Evolutionary conservation across 2,797 vertebrate species (phyloP).

Genomic region (Meda fulgida): DNA sequence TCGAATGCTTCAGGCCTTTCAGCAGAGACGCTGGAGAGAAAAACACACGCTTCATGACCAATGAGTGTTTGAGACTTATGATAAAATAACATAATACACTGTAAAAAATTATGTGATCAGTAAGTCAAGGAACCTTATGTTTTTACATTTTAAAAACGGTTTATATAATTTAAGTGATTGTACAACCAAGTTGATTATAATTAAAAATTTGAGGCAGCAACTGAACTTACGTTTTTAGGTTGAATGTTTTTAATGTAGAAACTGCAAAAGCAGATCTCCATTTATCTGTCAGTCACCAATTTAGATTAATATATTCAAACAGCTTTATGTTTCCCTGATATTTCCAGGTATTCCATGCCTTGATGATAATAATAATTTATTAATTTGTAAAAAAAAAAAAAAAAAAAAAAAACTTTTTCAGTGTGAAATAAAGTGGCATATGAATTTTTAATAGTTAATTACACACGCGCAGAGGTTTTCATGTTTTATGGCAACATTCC

Average conservation of each 20-base stretch:
- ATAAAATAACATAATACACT: not conserved
- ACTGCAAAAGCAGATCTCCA: not conserved
- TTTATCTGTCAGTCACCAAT: not conserved
- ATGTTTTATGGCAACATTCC: no score
- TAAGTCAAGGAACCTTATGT: no score
- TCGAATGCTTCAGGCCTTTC: slow-evolving; percentile 90
- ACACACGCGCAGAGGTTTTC: no score
- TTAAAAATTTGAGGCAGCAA: not conserved
- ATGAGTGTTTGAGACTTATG: not conserved
- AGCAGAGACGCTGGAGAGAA: slow-evolving; percentile 87
- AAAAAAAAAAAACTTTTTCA: no score
- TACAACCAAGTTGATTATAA: not conserved
- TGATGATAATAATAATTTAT: not conserved
- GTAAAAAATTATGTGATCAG: not conserved
- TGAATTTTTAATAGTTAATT: no score
- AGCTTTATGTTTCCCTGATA: not conserved
- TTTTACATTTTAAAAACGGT: no score
- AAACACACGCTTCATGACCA: not conserved
- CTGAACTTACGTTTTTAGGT: no score
- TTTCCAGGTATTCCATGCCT: not conserved
- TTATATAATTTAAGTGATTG: not conserved
- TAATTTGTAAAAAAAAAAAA: no score
- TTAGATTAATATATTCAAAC: not conserved
- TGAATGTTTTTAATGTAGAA: not conserved
- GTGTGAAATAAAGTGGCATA: no score